Percentiles rank a stretch among this genome's conserved stretches.
phyloP scores from a whole-genome alignment of 2,797 vertebrate genomes.

The Crypturellus tataupa region DNA sequence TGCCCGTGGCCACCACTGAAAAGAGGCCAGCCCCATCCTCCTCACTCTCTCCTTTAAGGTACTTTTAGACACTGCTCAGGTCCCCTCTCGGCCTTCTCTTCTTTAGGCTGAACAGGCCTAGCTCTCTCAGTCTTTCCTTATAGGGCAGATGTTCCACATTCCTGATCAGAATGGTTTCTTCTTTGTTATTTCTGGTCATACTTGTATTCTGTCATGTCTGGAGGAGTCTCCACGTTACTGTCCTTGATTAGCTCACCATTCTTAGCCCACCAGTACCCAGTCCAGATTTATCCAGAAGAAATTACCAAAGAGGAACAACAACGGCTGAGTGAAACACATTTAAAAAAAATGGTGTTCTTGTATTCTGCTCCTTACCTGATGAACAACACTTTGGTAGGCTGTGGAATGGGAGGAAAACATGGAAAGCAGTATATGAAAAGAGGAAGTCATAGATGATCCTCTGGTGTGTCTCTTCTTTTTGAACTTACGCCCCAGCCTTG shows the following conservation, averaged over 20 bases:
- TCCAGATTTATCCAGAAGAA: conserved; percentile 19
- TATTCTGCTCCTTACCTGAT: background rate
- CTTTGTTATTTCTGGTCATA: conserved; percentile 15
- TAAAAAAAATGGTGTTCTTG: background rate
- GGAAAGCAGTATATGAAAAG: background rate
- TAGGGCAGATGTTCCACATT: no score
- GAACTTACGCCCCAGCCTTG: conserved; percentile 42
- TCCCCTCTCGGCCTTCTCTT: no score
- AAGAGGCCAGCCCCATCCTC: no score
- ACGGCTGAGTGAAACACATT: background rate
- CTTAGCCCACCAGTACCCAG: background rate
- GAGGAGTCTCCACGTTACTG: background rate
- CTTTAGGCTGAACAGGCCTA: no score
- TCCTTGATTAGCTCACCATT: conserved; percentile 1
- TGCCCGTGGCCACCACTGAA: no score
- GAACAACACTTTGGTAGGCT: background rate
- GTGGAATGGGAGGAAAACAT: background rate
- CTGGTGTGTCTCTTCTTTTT: conserved; percentile 42
- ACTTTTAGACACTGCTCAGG: no score
- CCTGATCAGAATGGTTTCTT: background rate
- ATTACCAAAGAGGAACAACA: background rate
- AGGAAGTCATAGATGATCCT: conserved; percentile 7
- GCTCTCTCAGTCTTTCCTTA: no score
- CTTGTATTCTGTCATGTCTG: conserved; percentile 20
- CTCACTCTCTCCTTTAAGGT: no score